A percentile compares a stretch with the other conserved stretches of the same genome.
These are phyloP conservation scores for Dromas ardeola DNA, from an alignment of 2,113 vertebrate genomes.

Conservation along the genomic window DNA sequence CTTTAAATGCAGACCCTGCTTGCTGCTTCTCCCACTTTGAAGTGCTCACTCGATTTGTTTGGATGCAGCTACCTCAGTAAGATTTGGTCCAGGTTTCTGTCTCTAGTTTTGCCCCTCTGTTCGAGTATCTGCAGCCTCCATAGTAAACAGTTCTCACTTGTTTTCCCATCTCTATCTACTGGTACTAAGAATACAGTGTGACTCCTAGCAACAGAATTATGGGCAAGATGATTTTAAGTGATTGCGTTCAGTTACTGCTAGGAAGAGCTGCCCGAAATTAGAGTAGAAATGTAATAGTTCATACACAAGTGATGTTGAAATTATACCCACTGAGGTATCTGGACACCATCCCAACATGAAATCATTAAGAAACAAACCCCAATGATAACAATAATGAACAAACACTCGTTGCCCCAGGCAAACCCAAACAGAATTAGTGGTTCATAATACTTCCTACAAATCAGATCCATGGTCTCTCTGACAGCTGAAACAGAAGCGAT, in stretches of 20 bases:
- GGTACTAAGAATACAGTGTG: neutral
- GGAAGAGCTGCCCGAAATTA: neutral
- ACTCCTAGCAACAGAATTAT: neutral
- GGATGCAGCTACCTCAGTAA: neutral
- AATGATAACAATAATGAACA: neutral
- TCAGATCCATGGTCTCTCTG: neutral
- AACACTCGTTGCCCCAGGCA: neutral
- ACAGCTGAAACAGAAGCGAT: neutral
- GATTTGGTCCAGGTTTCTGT: neutral
- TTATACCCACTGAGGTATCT: neutral
- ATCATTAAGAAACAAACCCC: conserved; percentile 30
- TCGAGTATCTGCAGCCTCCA: neutral
- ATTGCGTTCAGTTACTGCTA: neutral
- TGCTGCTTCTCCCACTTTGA: neutral
- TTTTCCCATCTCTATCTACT: neutral
- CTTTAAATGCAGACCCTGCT: neutral
- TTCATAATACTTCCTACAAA: neutral
- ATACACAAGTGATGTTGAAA: conserved; percentile 4
- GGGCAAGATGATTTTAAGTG: neutral
- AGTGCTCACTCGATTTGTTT: neutral
- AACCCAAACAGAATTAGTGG: conserved; percentile 5
- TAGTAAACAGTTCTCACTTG: neutral
- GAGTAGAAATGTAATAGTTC: neutral
- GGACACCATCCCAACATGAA: conserved; percentile 33
- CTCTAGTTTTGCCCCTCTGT: neutral